Conservation (phyloP, 1,140 invertebrate species). For the Listronotus oregonensis region DNA sequence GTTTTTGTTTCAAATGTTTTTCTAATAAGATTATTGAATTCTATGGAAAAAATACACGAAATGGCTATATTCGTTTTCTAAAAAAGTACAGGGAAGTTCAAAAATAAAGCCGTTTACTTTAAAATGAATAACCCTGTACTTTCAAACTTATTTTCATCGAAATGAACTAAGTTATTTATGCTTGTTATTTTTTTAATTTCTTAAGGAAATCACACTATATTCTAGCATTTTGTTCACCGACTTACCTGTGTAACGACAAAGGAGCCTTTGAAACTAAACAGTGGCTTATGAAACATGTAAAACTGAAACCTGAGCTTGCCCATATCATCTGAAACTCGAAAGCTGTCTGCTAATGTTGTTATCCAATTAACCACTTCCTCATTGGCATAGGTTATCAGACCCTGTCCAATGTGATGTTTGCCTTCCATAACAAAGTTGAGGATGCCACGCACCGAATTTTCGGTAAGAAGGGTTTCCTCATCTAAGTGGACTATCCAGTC, state of each 20-base stretch:
- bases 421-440: conserved; percentile 95
- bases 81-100: no score
- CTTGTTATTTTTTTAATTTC: no score
- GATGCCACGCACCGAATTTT: conserved; percentile 89
- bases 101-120: no score
- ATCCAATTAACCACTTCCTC: conserved; percentile 96
- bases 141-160: no score
- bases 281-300: conserved; percentile 89
- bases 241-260: conserved; percentile 90
- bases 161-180: no score
- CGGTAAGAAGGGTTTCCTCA: conserved; percentile 94
- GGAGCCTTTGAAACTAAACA: conserved; percentile 98
- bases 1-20: no score
- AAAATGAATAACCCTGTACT: no score
- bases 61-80: no score
- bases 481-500: conserved; percentile 99
- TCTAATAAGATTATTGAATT: no score
- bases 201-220: no score
- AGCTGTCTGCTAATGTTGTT: conserved; percentile 94
- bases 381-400: conserved; percentile 97
- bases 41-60: no score
- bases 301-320: conserved; percentile 94
- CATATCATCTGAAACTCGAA: conserved; percentile 96
- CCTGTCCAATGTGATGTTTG: conserved; percentile 96
- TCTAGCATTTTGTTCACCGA: not conserved